Evolutionary conservation across 2,888 invertebrate species (phyloP).

Genomic region (Kuschelorhynchus macadamiae): DNA sequence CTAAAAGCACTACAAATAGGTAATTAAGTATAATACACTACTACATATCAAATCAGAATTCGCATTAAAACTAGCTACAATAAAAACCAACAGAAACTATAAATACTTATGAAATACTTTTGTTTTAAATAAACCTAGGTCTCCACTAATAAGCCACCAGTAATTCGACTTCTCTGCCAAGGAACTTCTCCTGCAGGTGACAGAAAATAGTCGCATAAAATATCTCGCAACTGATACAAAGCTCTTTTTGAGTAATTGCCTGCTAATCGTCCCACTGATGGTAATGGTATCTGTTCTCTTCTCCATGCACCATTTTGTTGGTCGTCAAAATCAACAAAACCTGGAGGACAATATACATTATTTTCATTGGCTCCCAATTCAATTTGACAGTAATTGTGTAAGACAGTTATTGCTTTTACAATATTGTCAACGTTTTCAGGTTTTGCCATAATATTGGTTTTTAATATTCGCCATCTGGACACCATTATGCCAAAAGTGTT

Average conservation of each 20-base stretch:
- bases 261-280: constrained; percentile 44
- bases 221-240: constrained; percentile 38
- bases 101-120: too few relatives aligned
- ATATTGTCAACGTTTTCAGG: constrained; percentile 54
- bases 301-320: constrained; percentile 39
- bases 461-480: constrained; percentile 52
- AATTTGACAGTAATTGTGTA: constrained; percentile 51
- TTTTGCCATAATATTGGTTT: constrained; percentile 50
- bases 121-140: too few relatives aligned
- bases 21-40: too few relatives aligned
- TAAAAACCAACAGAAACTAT: too few relatives aligned
- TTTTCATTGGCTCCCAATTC: constrained; percentile 13
- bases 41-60: too few relatives aligned
- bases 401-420: constrained; percentile 47
- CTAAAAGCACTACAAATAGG: too few relatives aligned
- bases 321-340: constrained; percentile 44
- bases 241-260: constrained; percentile 32
- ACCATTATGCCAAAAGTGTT: constrained; percentile 57
- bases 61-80: too few relatives aligned
- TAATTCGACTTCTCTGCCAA: too few relatives aligned
- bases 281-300: constrained; percentile 34
- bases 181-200: constrained; percentile 34
- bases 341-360: constrained; percentile 49
- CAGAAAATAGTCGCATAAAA: constrained; percentile 40
- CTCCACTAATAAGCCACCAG: too few relatives aligned